phyloP scores from a whole-genome alignment of 1,140 invertebrate genomes.

The Probaryconus sp. region DNA sequence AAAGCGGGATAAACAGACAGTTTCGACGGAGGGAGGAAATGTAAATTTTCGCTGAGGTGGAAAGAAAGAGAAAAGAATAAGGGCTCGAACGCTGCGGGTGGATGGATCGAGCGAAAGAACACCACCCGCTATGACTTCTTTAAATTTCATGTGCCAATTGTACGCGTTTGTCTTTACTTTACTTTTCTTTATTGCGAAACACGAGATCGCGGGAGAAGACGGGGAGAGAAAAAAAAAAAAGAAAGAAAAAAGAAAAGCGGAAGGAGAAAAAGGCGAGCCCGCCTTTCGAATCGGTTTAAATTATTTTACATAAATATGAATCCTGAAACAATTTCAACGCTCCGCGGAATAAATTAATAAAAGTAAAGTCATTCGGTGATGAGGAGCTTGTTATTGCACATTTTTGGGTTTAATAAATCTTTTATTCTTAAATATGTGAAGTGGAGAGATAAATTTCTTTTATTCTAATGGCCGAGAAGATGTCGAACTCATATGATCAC shows the following conservation, averaged over 20 bases:
- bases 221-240: slow-evolving; percentile 2
- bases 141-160: slow-evolving; percentile 79
- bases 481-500: too few relatives aligned
- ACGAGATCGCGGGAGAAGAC: slow-evolving; percentile 31
- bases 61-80: slow-evolving; percentile 78
- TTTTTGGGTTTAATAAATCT: too few relatives aligned
- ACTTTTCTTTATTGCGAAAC: slow-evolving; percentile 65
- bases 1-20: slow-evolving; percentile 79
- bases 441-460: too few relatives aligned
- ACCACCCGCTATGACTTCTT: slow-evolving; percentile 71
- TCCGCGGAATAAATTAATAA: slow-evolving; percentile 55
- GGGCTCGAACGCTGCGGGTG: slow-evolving; percentile 74
- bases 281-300: slow-evolving; percentile 50
- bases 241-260: slow-evolving; percentile 20
- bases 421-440: too few relatives aligned
- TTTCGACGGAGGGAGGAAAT: slow-evolving; percentile 75
- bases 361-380: slow-evolving; percentile 6
- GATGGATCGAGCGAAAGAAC: slow-evolving; percentile 74
- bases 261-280: neutral
- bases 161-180: slow-evolving; percentile 75
- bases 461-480: too few relatives aligned
- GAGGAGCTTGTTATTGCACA: slow-evolving; percentile 12
- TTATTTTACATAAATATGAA: slow-evolving; percentile 64
- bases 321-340: slow-evolving; percentile 39
- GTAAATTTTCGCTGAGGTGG: slow-evolving; percentile 79